These are phyloP conservation scores for Notolabrus celidotus DNA, from an alignment of 2,797 vertebrate genomes.

Conservation along the genomic window DNA sequence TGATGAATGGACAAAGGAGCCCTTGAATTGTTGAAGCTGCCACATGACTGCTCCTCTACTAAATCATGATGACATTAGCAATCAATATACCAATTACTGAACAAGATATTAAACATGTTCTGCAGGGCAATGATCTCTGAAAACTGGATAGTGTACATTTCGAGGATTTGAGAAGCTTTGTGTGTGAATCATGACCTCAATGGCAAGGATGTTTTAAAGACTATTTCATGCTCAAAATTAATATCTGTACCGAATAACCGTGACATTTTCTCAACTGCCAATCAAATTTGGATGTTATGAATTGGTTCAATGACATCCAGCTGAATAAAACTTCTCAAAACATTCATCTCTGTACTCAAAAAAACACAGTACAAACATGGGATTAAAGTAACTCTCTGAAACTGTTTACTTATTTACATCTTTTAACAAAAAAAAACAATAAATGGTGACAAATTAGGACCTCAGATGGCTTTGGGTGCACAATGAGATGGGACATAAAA, in stretches of 20 bases:
- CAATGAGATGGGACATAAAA: conserved; percentile 79
- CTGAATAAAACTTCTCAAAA: conserved; percentile 9
- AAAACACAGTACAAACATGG: conserved; percentile 21
- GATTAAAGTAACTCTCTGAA: conserved; percentile 17
- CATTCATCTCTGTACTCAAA: background rate
- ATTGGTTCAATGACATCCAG: background rate
- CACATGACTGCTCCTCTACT: conserved; percentile 90
- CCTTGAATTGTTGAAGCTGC: conserved; percentile 90
- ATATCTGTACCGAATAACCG: conserved; percentile 5
- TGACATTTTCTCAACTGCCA: background rate
- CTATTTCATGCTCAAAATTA: conserved; percentile 6
- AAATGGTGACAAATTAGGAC: conserved; percentile 77
- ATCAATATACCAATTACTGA: conserved; percentile 95
- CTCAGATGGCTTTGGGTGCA: conserved; percentile 62
- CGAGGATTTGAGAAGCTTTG: conserved; percentile 27
- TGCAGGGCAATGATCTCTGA: conserved; percentile 48
- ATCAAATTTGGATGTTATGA: conserved; percentile 2
- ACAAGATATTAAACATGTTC: conserved; percentile 91
- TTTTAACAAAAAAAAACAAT: conserved; percentile 38
- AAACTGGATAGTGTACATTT: conserved; percentile 38
- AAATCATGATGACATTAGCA: conserved; percentile 96
- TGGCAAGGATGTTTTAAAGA: background rate
- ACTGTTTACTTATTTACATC: background rate
- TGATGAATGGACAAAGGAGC: conserved; percentile 97
- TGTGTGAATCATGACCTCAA: background rate